Percentiles rank a stretch among this genome's conserved stretches.
Conservation (phyloP, 1,140 invertebrate genomes). For the Rhagoletis zephyria region DNA sequence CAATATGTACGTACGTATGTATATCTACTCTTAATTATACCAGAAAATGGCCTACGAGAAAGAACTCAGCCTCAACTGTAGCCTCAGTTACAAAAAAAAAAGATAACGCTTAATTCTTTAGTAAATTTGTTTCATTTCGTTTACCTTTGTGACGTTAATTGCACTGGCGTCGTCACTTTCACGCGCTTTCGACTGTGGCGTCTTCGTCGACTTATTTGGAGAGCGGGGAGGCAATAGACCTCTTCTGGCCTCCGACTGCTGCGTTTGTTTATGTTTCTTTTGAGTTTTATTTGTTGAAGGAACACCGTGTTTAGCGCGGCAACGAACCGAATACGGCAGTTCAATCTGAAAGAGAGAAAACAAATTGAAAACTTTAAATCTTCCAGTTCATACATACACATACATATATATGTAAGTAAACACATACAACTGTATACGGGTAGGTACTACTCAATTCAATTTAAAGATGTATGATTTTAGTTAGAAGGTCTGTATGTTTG, state of each 20-base stretch:
- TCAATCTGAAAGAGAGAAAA: background rate
- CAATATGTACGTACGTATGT: no score
- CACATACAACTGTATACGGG: no score
- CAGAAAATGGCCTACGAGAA: no score
- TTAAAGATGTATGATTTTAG: no score
- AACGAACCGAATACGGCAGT: background rate
- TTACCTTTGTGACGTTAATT: conserved; percentile 26
- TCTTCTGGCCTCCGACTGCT: background rate
- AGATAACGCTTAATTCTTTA: background rate
- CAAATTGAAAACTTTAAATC: background rate
- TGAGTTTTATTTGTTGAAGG: background rate
- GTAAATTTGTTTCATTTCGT: background rate
- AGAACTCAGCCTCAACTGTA: no score
- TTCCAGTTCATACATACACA: no score
- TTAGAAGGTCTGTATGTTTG: no score
- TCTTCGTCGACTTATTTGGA: background rate
- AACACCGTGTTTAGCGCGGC: background rate
- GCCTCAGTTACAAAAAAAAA: no score
- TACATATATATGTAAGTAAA: no score
- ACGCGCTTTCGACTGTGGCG: background rate
- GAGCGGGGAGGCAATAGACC: conserved; percentile 14
- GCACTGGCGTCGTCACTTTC: background rate
- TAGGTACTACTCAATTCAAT: no score
- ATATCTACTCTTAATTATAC: no score
- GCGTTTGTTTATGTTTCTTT: background rate